Base-by-base conservation (phyloP, 1,140 invertebrate species). In the Calycopis cecrops region DNA sequence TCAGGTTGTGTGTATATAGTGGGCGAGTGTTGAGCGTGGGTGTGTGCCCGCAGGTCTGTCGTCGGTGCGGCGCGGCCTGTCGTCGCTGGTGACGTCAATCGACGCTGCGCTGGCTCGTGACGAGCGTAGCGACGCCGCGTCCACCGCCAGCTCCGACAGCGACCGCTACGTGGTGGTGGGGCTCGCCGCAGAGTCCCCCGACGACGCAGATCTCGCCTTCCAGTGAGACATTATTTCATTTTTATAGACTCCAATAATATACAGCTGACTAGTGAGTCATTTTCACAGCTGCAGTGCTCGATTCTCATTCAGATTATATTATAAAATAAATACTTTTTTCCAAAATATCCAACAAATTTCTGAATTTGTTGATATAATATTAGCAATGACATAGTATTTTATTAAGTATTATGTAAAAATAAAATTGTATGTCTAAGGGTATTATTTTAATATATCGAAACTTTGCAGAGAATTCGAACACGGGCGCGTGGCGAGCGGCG, bases 141-240 rank as follows among this genome's bases (percentile, higher is more conserved):
- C 93, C 59, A 94, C 94, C 60, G 90, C 91, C n/a, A 94, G 93
- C 67, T 95, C 93, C 0, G 94, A 95, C 76, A 94, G 93, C 63
- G 94, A 95, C 63, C 92, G 93, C 65, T 95, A 92, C 71, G 89
- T 94, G 8, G 89, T 93, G 4, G 89, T 94, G 11, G 90, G 90
- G 65, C 80, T 92, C 10, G 84, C 88, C 21, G 90, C 91, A 35
- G 91, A 92, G 53, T 91, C 91, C 54, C 88, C 90, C 14, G 92
- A 93, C 58, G 89, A 91, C 38, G 90, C 90, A 47, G 91, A 92
- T 72, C 86, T 89, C 1, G 91, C 92, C 74, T 93, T 93, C 73
- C 78, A 85, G 79, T 89, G 49, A 35, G 48, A 28, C 21, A 28
- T 28, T 28, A 28, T 28, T 28, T 28, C 21, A 28, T 28, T 28